Base-by-base conservation (phyloP, 2,888 invertebrate species). In the Agrochola macilenta region DNA sequence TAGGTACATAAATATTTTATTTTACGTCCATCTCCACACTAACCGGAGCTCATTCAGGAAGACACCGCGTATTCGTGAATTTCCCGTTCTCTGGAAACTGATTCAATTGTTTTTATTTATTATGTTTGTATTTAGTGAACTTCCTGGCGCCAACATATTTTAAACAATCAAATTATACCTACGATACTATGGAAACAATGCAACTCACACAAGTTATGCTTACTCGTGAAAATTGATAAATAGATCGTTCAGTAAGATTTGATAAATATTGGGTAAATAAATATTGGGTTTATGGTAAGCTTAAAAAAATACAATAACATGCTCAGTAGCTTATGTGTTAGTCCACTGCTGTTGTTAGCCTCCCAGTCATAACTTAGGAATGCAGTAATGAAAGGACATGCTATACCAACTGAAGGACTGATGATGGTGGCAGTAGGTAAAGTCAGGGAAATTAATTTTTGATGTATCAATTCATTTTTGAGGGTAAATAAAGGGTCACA, bases 141-240 rank as follows among this genome's bases (percentile, higher is more conserved):
- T 82, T 79, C 84, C 79, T 83, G 83, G 86, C 83, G 83, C 83
- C 86, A 83, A 73, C 63, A 82, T 85, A 69, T 70, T 85, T 78
- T 66, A 57, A 76, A 70, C 83, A 57, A 23, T 46, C 23, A 75
- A 78, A 73, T 73, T 60, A 75, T 75, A 66, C 66, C 77, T 73
- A 77, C 57, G 63, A 73, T 82, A 65, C 26, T 61, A 14, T 72
- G 46, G 3, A 85, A 70, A 83, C 71, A 72, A 76, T 85, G 57
- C 74, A 74, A 60, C 74, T 65, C 8, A 14, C 26, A 60, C 23
- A 35, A 74, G 54, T 69, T 65, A 74, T 61, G 82, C 30, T 57
- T 17, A 46, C 58, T 63, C 17, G 12, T 61, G n/a, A n/a, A 57
- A n/a, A 26, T 43, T 73, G 66, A 80, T 75, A 71, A 57, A 82